Base-by-base conservation (phyloP, 2,888 invertebrate species). In the Luperina nickerlii region DNA sequence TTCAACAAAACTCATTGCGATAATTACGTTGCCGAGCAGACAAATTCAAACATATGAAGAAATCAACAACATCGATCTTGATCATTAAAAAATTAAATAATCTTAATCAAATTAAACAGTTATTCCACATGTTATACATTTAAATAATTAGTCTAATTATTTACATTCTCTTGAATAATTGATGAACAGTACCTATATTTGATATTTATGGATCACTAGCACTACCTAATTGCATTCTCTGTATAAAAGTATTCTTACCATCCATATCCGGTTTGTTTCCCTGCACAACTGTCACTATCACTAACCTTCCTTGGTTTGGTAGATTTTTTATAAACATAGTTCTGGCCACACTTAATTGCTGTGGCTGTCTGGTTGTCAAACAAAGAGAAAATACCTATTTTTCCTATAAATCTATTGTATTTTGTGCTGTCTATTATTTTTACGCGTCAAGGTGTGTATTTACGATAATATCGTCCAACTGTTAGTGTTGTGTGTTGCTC, bases 311-410 rank as follows among this genome's bases (percentile, higher is more conserved):
- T n/a, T n/a, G 24, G 67, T 66, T 76, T 86, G 78, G 87, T 87
- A 87, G 82, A 60, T 78, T 86, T 88, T 80, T 78, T 63, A n/a
- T 73, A 42, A 54, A 57, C 67, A 42, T 60, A 38, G 45, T 69
- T 79, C 84, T 90, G 90, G 91, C 84, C 75, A 92, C 89, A 91
- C 77, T 88, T 89, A 83, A 87, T 90, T 87, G 82, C 82, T 90
- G 89, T 90, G 87, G 80, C 88, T 82, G 87, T 91, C 89, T 88
- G 92, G 92, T 93, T 94, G 94, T 92, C 95, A 95, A 95, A 95
- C 95, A 95, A 94, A 92, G 92, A 92, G 88, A 91, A 92, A 90
- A 90, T 91, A 90, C 73, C 60, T 72, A 81, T 85, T 92, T 91
- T 93, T 90, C 85, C 68, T 86, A 84, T 88, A 95, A 95, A 92